Evolutionary conservation across 2,113 vertebrate species (phyloP), one percentile per base, ranked within the genome.

Genomic region (Polypterus senegalus): DNA sequence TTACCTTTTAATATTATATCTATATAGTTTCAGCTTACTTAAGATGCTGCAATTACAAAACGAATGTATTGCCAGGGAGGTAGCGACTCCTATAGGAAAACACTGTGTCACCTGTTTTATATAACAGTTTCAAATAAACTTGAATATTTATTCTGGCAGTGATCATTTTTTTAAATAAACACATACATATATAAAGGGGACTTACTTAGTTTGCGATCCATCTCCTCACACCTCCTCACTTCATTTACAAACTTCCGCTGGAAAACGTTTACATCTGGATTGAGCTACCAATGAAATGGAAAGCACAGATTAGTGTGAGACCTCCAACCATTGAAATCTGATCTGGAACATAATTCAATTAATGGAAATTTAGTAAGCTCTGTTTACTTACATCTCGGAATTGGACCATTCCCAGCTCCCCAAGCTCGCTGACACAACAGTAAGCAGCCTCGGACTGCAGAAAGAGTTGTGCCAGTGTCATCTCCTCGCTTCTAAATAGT

Each of bases 201-300:
- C 94, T 67, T 77, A 97, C 93, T 82, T 48, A 99, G 86, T 74
- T 97, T 99, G 57, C 96, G 85, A 77, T 99, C 94, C 96, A 99
- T 99, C 65, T 99, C 96, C 69, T 99, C 96, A 49, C 96, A 99
- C 60, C 96, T 78, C 67, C 96, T 78, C 7, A 99, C 96, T 74
- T 99, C 96, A 59, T 99, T 99, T 44, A 99, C 94, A 76, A 97
- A 99, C 75, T 99, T 99, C 3, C 96, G 78, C 67, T 97, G 96
- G 84, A 99, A 99, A 56, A 97, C 92, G 48, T 99, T 99, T 62
- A 99, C 93, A 63, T 97, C 94, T 7, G 96, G 96, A 77, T 99
- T 98, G 68, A 99, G 74, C 96, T 99, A 77, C 47, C 64, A 54
- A 9, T 8, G 27, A 54, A 65, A 7, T 45, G 69, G 3, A 59